phyloP scores from a whole-genome alignment of 2,888 invertebrate genomes.

The Sinopyrophorus schimmeli region DNA sequence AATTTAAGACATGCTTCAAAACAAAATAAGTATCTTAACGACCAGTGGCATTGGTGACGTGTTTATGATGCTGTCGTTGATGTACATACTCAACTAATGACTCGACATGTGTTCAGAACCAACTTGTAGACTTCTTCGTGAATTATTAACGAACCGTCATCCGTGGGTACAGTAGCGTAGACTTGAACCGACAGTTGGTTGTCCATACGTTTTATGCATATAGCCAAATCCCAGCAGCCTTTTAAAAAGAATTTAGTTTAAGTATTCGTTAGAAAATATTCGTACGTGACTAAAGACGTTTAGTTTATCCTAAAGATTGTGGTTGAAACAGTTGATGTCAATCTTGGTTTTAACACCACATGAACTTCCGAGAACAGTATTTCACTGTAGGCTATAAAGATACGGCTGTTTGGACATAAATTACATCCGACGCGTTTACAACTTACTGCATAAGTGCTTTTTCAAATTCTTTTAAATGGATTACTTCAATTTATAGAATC shows the following conservation, averaged over 20 bases:
- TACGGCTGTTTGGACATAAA: conserved; percentile 53
- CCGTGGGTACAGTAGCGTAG: too few species aligned
- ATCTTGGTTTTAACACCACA: conserved; percentile 52
- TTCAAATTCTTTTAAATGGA: conserved; percentile 50
- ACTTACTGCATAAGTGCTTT: conserved; percentile 49
- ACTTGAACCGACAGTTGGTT: too few species aligned
- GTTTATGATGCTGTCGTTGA: conserved; percentile 53
- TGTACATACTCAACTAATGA: conserved; percentile 52
- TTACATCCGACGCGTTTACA: conserved; percentile 49
- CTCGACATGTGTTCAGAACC: conserved; percentile 51
- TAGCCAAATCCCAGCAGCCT: too few species aligned
- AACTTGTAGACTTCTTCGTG: conserved; percentile 48
- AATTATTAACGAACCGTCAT: conserved; percentile 50
- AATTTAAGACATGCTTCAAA: conserved; percentile 21
- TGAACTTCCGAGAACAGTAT: conserved; percentile 52
- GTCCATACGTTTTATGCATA: too few species aligned
- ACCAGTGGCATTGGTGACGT: conserved; percentile 48
- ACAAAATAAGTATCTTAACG: conserved; percentile 38
- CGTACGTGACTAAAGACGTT: conserved; percentile 50
- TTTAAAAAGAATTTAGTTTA: too few species aligned
- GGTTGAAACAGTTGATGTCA: conserved; percentile 50
- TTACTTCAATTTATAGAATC: conserved; percentile 36
- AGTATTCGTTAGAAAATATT: conserved; percentile 38
- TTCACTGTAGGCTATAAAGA: conserved; percentile 50
- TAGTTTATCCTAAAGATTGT: conserved; percentile 47